phyloP scores from a whole-genome alignment of 2,888 invertebrate species.

The Troilus luridus region DNA sequence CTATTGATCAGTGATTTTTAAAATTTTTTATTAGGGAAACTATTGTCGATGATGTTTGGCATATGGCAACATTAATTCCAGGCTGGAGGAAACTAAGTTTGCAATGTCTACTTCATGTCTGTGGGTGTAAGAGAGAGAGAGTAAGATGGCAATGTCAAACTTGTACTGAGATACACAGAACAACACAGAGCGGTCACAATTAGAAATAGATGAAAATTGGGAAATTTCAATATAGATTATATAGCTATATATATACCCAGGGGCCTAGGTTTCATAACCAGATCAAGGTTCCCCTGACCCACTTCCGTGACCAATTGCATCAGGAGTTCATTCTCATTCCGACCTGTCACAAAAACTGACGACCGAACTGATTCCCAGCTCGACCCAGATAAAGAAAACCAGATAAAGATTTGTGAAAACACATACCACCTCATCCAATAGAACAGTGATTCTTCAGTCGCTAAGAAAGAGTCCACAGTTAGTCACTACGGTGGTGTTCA shows the following conservation, averaged over 20 bases:
- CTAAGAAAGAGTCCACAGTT: background rate
- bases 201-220: background rate
- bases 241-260: background rate
- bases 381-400: background rate
- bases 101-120: too few species aligned
- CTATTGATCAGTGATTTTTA: too few species aligned
- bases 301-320: slow-evolving; percentile 19
- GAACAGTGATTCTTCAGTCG: background rate
- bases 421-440: background rate
- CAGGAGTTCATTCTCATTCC: slow-evolving; percentile 28
- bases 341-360: background rate
- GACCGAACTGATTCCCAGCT: background rate
- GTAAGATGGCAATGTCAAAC: too few species aligned
- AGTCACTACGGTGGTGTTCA: too few species aligned
- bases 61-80: too few species aligned
- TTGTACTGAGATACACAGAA: too few species aligned
- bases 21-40: too few species aligned
- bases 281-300: background rate
- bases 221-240: background rate
- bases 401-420: background rate
- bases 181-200: background rate
- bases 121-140: too few species aligned
- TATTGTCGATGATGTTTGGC: too few species aligned
- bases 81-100: too few species aligned
- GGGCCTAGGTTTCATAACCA: background rate